These are phyloP conservation scores for Tethya wilhelma DNA, from an alignment of 37 sponge, comb jelly and placozoan species.

Conservation along the genomic window DNA sequence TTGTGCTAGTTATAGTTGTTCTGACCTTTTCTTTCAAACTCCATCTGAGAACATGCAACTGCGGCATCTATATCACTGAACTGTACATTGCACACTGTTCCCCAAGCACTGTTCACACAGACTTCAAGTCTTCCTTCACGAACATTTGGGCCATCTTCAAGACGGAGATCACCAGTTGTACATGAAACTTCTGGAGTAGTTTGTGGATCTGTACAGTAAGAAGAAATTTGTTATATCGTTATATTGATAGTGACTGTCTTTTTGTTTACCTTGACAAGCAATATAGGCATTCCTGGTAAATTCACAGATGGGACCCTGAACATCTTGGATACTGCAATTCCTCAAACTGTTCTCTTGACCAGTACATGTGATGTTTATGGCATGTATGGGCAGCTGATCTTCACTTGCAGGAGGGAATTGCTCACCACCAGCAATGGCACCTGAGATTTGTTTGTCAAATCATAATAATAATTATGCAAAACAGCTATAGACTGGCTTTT, in stretches of 20 bases:
- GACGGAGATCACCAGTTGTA: slow-evolving; percentile 3
- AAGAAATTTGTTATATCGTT: neutral
- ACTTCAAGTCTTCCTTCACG: slow-evolving; percentile 39
- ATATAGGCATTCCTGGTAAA: slow-evolving; percentile 10
- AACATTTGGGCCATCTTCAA: slow-evolving; percentile 6
- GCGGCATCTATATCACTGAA: slow-evolving; percentile 6
- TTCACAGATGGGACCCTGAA: no score
- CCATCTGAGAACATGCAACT: slow-evolving; percentile 16
- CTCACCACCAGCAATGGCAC: no score
- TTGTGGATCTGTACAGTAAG: neutral
- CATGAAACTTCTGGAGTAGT: neutral
- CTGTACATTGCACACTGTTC: slow-evolving; percentile 1
- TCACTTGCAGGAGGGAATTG: no score
- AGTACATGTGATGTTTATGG: no score
- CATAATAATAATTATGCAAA: no score
- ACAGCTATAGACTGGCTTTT: no score
- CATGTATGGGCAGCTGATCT: no score
- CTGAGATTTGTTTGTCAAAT: no score
- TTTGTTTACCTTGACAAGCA: slow-evolving; percentile 27
- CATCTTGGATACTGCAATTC: no score
- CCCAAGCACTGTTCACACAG: slow-evolving; percentile 35
- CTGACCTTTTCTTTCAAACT: slow-evolving; percentile 16
- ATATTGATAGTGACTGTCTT: neutral
- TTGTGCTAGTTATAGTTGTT: no score
- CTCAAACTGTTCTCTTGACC: no score